Conservation (phyloP, 2,113 vertebrate genomes). For the Xiphorhynchus elegans region DNA sequence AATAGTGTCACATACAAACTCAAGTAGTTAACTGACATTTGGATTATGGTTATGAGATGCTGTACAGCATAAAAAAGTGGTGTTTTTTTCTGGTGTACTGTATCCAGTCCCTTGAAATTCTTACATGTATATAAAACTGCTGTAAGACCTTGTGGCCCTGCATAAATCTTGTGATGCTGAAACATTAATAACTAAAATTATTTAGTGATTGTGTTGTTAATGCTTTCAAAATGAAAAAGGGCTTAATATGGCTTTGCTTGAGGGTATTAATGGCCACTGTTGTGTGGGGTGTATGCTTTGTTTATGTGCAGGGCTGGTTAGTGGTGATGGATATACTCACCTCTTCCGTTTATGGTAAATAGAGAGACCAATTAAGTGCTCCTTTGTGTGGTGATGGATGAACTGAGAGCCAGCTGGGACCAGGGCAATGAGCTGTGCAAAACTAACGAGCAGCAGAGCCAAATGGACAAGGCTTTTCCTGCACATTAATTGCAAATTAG, state of each 20-base stretch:
- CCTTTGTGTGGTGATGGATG: constrained; percentile 38
- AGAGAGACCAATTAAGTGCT: constrained; percentile 45
- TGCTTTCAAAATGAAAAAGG: constrained; percentile 24
- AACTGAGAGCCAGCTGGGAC: not conserved
- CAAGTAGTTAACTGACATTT: not conserved
- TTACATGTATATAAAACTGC: not conserved
- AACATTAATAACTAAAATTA: not conserved
- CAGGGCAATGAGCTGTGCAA: not conserved
- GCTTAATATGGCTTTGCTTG: not conserved
- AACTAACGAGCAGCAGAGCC: not conserved
- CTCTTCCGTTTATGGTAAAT: constrained; percentile 5
- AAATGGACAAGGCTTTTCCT: not conserved
- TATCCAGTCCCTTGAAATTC: not conserved
- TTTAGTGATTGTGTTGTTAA: not conserved
- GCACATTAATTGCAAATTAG: not conserved
- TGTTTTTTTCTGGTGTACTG: not conserved
- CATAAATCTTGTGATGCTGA: not conserved
- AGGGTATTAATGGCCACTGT: not conserved
- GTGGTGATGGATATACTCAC: constrained; percentile 43
- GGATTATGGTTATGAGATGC: not conserved
- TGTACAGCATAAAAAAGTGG: not conserved
- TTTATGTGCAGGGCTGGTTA: not conserved
- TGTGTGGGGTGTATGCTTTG: not conserved
- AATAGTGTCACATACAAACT: not conserved
- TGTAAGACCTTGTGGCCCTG: not conserved